A percentile compares a stretch with the other conserved stretches of the same genome.
phyloP scores from a whole-genome alignment of 2,113 vertebrate species.

The Vidua chalybeata region DNA sequence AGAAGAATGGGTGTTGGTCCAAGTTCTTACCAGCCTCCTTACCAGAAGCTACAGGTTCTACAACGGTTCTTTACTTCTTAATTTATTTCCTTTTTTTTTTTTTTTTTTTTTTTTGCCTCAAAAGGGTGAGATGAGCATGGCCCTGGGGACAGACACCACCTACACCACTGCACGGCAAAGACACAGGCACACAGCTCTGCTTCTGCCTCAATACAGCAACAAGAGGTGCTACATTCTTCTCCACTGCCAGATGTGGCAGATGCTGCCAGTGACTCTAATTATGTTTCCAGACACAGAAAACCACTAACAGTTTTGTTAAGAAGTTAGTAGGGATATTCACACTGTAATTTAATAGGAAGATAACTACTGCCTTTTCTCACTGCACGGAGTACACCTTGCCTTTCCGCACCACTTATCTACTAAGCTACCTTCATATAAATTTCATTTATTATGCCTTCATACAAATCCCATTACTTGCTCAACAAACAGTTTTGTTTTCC shows the following conservation, averaged over 20 bases:
- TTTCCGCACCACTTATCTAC: neutral
- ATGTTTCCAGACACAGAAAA: neutral
- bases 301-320: neutral
- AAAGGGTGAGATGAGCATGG: neutral
- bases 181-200: neutral
- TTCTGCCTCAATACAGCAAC: neutral
- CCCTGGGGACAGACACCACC: neutral
- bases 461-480: conserved; percentile 34
- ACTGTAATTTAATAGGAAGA: neutral
- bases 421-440: conserved; percentile 30
- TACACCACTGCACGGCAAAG: neutral
- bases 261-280: conserved; percentile 8
- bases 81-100: neutral
- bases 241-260: neutral
- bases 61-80: neutral
- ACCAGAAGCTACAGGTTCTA: neutral
- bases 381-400: accelerated
- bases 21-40: neutral
- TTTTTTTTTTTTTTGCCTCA: neutral
- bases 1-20: neutral
- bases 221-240: neutral
- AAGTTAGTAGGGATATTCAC: neutral
- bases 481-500: conserved; percentile 42
- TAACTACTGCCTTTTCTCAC: neutral
- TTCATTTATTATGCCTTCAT: conserved; percentile 13